Evolutionary conservation across 2,113 vertebrate genomes (phyloP), one percentile per base, ranked within the genome.

Genomic region (Cricetomys ansorgei): DNA sequence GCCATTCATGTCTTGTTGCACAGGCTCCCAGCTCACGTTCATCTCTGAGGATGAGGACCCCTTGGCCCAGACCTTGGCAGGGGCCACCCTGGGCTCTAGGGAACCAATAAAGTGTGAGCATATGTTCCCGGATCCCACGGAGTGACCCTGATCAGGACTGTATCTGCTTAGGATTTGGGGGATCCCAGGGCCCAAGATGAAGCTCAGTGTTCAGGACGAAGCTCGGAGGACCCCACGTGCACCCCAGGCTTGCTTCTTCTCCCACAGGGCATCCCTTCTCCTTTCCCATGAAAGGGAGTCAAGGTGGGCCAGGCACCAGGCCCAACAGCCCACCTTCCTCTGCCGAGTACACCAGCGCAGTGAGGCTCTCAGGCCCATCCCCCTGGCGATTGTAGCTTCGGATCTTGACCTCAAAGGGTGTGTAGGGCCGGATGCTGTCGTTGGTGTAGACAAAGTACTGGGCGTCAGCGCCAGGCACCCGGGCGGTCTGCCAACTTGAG

Each of bases 331-430:
- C 83, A 99, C 99, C 99, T 98, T 99, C 99, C 95, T 99, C 99
- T 1, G 99, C 99, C 0, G 99, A 99, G 98, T 99, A 98, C 48
- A 99, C 99, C 0, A 98, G 94, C 2, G 99, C 99, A 0, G 98
- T 99, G 98, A 99, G 99, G 98, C 99, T 99, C 98, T 99, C 99
- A 0, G 99, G 99, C 5, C 99, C 99, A 40, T 99, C 99, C n/a
- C 99, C 99, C 23, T 98, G 99, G 69, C 97, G 98, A 98, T 99
- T 99, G 96, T 99, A 99, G 3, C 99, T 99, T 87, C 98, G 99
- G 97, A 99, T 99, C 98, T 99, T 99, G 97, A 99, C 99, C 94
- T 99, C 99, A 7, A 99, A 99, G 37, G 99, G 99, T 0, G 98
- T 99, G 98, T 99, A 99, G 1, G 99, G 99, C 0, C 89, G 94